Percentiles rank a stretch among this genome's conserved stretches.
Conservation (phyloP, 2,797 vertebrate species). For the Echiichthys vipera region DNA sequence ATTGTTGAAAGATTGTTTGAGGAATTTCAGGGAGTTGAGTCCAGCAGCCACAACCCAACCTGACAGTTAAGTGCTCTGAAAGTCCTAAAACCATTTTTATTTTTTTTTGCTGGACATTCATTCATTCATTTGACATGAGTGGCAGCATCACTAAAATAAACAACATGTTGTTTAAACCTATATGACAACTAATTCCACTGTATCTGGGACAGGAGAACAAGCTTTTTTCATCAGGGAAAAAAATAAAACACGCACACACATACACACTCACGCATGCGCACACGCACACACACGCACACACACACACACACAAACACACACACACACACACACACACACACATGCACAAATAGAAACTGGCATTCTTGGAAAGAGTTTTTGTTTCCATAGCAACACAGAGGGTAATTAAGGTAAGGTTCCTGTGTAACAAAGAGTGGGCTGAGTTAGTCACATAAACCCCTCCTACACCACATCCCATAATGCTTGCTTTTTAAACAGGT, state of each 20-base stretch:
- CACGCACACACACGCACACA: slow-evolving; percentile 1
- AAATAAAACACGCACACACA: neutral
- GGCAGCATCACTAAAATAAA: neutral
- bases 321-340: slow-evolving; percentile 20
- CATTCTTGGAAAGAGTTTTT: slow-evolving; percentile 58
- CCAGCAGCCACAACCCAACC: neutral
- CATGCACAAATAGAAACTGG: slow-evolving; percentile 4
- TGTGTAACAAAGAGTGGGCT: slow-evolving; percentile 57
- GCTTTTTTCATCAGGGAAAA: neutral
- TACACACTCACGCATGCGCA: neutral
- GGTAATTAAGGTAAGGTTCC: slow-evolving; percentile 65
- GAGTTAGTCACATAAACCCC: slow-evolving; percentile 53
- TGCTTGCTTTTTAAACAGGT: slow-evolving; percentile 32
- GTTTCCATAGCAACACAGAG: slow-evolving; percentile 67
- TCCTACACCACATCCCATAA: slow-evolving; percentile 66
- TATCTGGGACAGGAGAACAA: neutral
- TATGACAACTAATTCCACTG: neutral
- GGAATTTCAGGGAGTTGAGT: neutral
- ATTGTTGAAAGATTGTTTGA: neutral
- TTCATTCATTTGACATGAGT: neutral
- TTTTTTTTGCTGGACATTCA: neutral
- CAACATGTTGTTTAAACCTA: neutral
- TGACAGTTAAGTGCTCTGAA: too few species aligned
- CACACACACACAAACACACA: slow-evolving; percentile 2
- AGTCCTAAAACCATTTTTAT: neutral